These are phyloP conservation scores for Drosophila ohnishii DNA, from an alignment of 1,140 invertebrate genomes.

Conservation along the genomic window DNA sequence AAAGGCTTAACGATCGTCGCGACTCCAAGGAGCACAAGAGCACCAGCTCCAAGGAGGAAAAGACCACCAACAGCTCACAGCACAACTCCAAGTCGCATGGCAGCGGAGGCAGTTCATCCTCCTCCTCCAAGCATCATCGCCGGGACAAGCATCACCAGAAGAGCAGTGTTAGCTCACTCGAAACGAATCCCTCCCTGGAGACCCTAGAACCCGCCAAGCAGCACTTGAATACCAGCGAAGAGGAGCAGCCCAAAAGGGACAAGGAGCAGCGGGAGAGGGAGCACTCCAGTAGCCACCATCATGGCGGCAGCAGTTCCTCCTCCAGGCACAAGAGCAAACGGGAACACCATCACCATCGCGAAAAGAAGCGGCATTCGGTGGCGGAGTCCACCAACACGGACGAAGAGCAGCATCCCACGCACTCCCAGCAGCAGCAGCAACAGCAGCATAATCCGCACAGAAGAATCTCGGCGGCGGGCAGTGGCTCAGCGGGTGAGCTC, in stretches of 20 bases:
- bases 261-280: constrained; percentile 19
- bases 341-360: constrained; percentile 76
- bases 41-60: constrained; percentile 58
- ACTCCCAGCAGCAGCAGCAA: neutral
- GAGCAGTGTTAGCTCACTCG: constrained; percentile 37
- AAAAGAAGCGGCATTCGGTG: constrained; percentile 77
- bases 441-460: constrained; percentile 59
- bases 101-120: constrained; percentile 40
- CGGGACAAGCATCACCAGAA: constrained; percentile 65
- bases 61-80: constrained; percentile 29
- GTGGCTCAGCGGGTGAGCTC: constrained; percentile 54
- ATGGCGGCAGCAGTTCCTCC: constrained; percentile 53
- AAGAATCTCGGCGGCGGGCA: constrained; percentile 62
- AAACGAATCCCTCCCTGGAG: constrained; percentile 30
- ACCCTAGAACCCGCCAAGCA: constrained; percentile 13
- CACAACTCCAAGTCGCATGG: constrained; percentile 50
- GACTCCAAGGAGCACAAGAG: constrained; percentile 88
- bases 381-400: constrained; percentile 74
- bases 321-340: constrained; percentile 73
- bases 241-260: constrained; percentile 57
- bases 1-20: constrained; percentile 84
- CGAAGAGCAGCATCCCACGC: constrained; percentile 57
- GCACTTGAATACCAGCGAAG: constrained; percentile 62
- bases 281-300: constrained; percentile 64
- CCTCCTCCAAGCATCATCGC: constrained; percentile 66